Conservation (phyloP, 2,888 invertebrate genomes). For the Nemoura dubitans region DNA sequence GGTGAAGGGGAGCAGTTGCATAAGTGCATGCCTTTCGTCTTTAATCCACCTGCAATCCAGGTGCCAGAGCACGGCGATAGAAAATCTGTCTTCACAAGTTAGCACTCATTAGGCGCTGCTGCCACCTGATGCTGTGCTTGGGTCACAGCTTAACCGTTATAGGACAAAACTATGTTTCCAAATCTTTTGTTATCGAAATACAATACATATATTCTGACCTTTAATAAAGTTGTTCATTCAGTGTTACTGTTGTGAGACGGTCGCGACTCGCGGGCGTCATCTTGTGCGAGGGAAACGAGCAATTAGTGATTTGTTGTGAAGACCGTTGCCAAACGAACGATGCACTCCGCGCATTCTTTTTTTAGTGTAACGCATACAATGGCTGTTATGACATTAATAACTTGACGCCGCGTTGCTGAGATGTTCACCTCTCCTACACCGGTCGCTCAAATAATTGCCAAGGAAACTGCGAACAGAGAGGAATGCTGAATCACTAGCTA, state of each 20-base stretch:
- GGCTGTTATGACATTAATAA: conserved; percentile 34
- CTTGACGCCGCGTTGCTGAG: not conserved
- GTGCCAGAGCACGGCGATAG: not conserved
- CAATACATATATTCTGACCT: conserved; percentile 19
- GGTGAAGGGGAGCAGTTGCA: not conserved
- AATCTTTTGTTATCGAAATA: conserved; percentile 29
- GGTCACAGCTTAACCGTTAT: conserved; percentile 31
- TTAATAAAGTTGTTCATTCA: conserved; percentile 9
- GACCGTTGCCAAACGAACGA: conserved; percentile 14
- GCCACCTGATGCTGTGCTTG: conserved; percentile 26
- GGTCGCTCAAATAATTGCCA: conserved; percentile 17
- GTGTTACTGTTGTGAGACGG: not conserved
- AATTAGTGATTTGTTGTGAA: conserved; percentile 19
- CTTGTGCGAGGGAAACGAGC: not conserved
- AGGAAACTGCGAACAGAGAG: conserved; percentile 19
- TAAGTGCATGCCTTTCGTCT: not conserved
- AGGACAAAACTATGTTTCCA: conserved; percentile 34
- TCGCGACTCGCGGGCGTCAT: not conserved
- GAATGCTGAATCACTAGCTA: conserved; percentile 30
- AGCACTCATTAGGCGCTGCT: not conserved
- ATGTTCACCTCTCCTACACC: not conserved
- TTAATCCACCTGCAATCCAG: not conserved
- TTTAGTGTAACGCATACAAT: conserved; percentile 23
- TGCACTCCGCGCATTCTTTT: not conserved
- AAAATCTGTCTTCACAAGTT: not conserved